These are phyloP conservation scores for Metopolophium dirhodum DNA, from an alignment of 1,140 invertebrate genomes.

Conservation along the genomic window DNA sequence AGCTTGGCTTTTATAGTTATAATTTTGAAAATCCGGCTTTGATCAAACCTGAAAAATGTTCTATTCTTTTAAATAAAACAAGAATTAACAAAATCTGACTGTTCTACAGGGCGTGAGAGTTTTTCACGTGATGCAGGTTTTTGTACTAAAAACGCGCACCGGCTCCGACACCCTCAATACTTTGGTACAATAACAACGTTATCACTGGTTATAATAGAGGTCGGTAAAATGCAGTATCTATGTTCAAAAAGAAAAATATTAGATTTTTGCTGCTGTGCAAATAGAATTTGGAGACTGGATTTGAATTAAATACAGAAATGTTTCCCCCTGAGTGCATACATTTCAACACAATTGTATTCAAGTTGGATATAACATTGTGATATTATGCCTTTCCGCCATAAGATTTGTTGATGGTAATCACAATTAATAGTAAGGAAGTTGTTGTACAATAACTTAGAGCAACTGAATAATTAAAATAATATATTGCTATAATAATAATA, in stretches of 20 bases:
- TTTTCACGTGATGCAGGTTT: too few species aligned
- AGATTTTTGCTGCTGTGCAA: not conserved
- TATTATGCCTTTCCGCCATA: not conserved
- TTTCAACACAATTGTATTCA: not conserved
- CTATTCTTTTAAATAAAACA: too few species aligned
- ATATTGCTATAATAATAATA: not conserved
- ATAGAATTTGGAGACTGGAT: not conserved
- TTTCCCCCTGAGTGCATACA: not conserved
- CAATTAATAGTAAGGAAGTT: not conserved
- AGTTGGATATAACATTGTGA: not conserved
- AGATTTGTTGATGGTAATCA: not conserved
- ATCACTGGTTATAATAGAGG: not conserved
- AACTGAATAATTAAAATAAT: not conserved
- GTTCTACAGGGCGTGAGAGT: too few species aligned
- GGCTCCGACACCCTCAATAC: not conserved
- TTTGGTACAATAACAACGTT: not conserved
- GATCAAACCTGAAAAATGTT: too few species aligned
- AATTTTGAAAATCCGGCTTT: too few species aligned
- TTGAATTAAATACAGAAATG: conserved; percentile 19
- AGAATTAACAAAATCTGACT: too few species aligned
- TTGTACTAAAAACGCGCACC: too few species aligned
- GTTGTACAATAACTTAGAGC: not conserved
- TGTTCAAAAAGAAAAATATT: not conserved
- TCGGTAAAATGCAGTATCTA: not conserved
- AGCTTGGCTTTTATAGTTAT: too few species aligned